Percentiles rank a stretch among this genome's conserved stretches.
phyloP scores from a whole-genome alignment of 1,140 invertebrate species.

The Gryon sp. region DNA sequence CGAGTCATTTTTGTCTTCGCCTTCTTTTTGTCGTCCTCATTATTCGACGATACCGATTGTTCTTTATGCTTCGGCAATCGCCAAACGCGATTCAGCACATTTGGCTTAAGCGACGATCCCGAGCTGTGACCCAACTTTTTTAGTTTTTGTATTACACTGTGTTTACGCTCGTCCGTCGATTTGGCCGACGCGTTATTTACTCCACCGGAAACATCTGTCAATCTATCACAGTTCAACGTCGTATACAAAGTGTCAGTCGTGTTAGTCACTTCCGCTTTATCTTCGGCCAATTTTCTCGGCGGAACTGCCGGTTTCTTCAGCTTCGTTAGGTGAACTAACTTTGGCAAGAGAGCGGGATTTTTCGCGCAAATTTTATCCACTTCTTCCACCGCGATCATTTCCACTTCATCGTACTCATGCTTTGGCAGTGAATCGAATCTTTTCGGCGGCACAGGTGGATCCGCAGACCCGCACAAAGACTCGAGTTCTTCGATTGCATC shows the following conservation, averaged over 20 bases:
- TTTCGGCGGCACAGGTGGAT: slow-evolving; percentile 78
- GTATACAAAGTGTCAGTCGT: neutral
- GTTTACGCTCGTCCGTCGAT: slow-evolving; percentile 58
- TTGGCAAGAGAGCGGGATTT: slow-evolving; percentile 74
- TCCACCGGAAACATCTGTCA: neutral
- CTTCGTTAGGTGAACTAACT: slow-evolving; percentile 68
- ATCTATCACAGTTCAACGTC: slow-evolving; percentile 13
- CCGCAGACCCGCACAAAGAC: slow-evolving; percentile 58
- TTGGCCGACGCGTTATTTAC: neutral
- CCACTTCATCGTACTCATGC: slow-evolving; percentile 73
- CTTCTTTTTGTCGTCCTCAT: slow-evolving; percentile 25
- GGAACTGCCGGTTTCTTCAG: slow-evolving; percentile 74
- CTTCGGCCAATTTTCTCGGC: slow-evolving; percentile 62
- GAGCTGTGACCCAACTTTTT: slow-evolving; percentile 71
- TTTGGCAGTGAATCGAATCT: slow-evolving; percentile 78
- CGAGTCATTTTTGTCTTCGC: slow-evolving; percentile 64
- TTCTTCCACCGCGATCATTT: slow-evolving; percentile 60
- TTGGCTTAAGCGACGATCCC: slow-evolving; percentile 67
- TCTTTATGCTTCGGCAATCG: slow-evolving; percentile 69
- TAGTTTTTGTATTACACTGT: slow-evolving; percentile 70
- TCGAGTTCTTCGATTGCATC: slow-evolving; percentile 65
- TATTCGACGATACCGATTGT: neutral
- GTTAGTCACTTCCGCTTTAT: slow-evolving; percentile 18
- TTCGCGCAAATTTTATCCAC: slow-evolving; percentile 65
- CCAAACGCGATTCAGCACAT: slow-evolving; percentile 73